Evolutionary conservation across 2,797 vertebrate species (phyloP).

Genomic region (Hafferia zeledoni): DNA sequence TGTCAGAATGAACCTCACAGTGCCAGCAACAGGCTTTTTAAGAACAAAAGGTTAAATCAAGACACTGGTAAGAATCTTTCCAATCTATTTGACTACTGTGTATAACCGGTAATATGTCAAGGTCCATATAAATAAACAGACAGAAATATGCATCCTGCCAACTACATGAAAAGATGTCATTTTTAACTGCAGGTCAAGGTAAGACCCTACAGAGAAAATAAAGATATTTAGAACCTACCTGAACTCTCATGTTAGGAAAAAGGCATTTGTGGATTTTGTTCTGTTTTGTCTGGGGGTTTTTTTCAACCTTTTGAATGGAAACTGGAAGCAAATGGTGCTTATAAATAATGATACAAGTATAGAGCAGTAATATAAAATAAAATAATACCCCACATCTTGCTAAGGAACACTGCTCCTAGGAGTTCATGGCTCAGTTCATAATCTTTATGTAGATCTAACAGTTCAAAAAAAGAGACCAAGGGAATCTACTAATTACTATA

Average conservation of each 20-base stretch:
- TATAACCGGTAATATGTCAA: background rate
- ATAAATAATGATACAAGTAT: background rate
- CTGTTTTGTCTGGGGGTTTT: background rate
- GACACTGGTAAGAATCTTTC: background rate
- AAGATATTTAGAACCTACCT: background rate
- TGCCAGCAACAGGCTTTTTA: background rate
- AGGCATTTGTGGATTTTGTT: background rate
- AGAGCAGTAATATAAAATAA: background rate
- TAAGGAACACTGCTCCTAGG: background rate
- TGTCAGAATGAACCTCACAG: background rate
- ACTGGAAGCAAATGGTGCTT: background rate
- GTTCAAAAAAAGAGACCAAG: background rate
- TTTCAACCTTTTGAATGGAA: background rate
- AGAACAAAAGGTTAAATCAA: background rate
- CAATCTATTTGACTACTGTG: background rate
- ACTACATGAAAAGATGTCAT: background rate
- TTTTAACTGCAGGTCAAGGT: background rate
- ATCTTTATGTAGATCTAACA: background rate
- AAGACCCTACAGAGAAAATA: background rate
- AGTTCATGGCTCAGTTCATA: background rate
- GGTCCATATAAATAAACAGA: background rate
- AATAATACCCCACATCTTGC: background rate
- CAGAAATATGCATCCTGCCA: background rate
- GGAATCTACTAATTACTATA: background rate
- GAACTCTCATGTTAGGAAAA: background rate